phyloP scores from a whole-genome alignment of 2,888 invertebrate genomes.

The Ypsolopha sequella region DNA sequence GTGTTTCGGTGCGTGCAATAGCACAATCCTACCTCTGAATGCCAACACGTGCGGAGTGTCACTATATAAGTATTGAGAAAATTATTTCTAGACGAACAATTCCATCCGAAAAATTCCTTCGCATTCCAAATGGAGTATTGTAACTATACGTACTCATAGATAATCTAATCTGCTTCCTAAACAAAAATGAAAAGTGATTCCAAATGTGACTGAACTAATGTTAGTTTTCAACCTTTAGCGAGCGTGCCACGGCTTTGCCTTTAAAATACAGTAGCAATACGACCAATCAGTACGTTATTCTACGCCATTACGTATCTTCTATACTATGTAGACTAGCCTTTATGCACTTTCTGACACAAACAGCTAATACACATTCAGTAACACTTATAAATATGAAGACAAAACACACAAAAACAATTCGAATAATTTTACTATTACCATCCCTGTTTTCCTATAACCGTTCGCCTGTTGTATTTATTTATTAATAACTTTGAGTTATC shows the following conservation, averaged over 20 bases:
- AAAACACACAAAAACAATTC: constrained; percentile 58
- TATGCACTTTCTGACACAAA: constrained; percentile 42
- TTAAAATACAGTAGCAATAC: constrained; percentile 19
- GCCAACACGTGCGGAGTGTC: constrained; percentile 34
- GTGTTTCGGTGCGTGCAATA: constrained; percentile 66
- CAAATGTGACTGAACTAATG: constrained; percentile 1
- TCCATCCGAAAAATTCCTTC: constrained; percentile 61
- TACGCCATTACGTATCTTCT: constrained; percentile 38
- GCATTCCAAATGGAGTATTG: constrained; percentile 1
- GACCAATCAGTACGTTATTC: constrained; percentile 27
- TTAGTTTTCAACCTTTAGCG: constrained; percentile 56
- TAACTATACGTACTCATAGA: too few species aligned
- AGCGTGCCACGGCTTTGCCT: constrained; percentile 30
- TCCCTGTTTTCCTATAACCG: constrained; percentile 70
- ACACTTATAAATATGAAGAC: constrained; percentile 63
- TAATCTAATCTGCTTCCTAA: not conserved
- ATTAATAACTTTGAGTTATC: constrained; percentile 58
- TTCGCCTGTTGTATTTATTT: constrained; percentile 48
- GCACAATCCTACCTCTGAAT: constrained; percentile 58
- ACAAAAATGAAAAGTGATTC: not conserved
- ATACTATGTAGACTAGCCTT: constrained; percentile 45
- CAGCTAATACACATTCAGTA: constrained; percentile 61
- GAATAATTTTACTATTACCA: constrained; percentile 54
- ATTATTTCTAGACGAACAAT: constrained; percentile 38
- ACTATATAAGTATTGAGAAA: constrained; percentile 29